These are phyloP conservation scores for Oreortyx pictus DNA, from an alignment of 2,797 vertebrate genomes.

Conservation along the genomic window DNA sequence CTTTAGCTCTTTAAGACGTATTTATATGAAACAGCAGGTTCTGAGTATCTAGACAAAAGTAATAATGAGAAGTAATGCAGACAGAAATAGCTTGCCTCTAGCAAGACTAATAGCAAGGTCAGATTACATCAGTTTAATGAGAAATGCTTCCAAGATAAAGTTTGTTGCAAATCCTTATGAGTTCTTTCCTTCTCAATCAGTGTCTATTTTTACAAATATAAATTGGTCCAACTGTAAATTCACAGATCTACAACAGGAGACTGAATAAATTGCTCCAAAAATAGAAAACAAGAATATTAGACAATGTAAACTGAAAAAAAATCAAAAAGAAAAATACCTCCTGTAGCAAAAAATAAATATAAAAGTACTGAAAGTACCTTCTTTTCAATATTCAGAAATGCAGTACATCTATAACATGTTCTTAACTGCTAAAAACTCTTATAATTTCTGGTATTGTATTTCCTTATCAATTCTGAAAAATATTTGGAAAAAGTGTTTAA, in stretches of 20 bases:
- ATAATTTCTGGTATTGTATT: neutral
- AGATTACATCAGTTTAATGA: conserved; percentile 72
- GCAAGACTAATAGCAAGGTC: conserved; percentile 75
- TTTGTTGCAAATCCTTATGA: conserved; percentile 34
- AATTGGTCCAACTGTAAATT: neutral
- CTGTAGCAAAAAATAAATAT: neutral
- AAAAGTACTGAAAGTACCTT: neutral
- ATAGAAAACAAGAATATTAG: neutral
- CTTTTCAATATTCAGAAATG: neutral
- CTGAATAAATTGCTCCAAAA: neutral
- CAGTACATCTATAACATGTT: neutral
- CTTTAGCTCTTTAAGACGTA: conserved; percentile 38
- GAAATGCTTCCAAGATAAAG: conserved; percentile 54
- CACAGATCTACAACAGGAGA: neutral
- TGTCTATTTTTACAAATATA: neutral
- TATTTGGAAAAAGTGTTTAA: neutral
- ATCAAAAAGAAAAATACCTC: neutral
- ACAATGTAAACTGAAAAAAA: neutral
- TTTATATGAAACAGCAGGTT: conserved; percentile 60
- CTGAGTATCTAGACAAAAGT: conserved; percentile 33
- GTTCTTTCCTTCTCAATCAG: conserved; percentile 16
- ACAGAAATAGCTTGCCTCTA: conserved; percentile 72
- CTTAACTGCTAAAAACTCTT: neutral
- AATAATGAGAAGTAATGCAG: conserved; percentile 66
- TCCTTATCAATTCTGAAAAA: neutral